Percentiles rank a stretch among this genome's conserved stretches.
Conservation (phyloP, 2,797 vertebrate genomes). For the Enteromius radiatus region DNA sequence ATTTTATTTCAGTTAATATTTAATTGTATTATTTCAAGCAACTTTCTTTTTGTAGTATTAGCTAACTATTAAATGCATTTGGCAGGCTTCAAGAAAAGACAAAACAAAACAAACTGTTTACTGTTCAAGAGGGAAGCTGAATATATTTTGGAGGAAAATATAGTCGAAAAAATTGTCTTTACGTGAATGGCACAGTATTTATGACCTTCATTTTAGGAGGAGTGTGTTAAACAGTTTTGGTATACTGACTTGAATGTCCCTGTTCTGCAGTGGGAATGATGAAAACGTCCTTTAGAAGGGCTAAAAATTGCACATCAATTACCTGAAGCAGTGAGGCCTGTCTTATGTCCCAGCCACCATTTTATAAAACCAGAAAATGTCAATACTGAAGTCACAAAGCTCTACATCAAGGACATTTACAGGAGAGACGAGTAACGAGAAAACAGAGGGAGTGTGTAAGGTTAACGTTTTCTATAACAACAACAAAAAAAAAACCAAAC, state of each 20-base stretch:
- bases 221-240: constrained; percentile 64
- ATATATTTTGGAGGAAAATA: constrained; percentile 15
- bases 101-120: too few relatives aligned
- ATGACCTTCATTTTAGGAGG: constrained; percentile 70
- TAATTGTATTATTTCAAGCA: neutral
- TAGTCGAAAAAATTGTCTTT: constrained; percentile 50
- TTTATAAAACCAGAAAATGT: constrained; percentile 63
- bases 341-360: constrained; percentile 64
- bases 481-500: neutral
- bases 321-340: constrained; percentile 72
- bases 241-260: constrained; percentile 64
- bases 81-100: neutral
- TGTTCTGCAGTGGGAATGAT: constrained; percentile 63
- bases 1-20: neutral
- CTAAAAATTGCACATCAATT: constrained; percentile 79
- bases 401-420: constrained; percentile 55
- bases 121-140: too few relatives aligned
- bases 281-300: constrained; percentile 69
- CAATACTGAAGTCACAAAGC: constrained; percentile 52
- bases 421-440: constrained; percentile 17
- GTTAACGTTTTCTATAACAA: constrained; percentile 30
- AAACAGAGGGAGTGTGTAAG: constrained; percentile 2
- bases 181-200: constrained; percentile 60
- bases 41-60: neutral
- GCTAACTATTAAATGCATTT: too few relatives aligned